Conservation (phyloP, 2,113 vertebrate genomes). For the Neolamprologus falcicula region DNA sequence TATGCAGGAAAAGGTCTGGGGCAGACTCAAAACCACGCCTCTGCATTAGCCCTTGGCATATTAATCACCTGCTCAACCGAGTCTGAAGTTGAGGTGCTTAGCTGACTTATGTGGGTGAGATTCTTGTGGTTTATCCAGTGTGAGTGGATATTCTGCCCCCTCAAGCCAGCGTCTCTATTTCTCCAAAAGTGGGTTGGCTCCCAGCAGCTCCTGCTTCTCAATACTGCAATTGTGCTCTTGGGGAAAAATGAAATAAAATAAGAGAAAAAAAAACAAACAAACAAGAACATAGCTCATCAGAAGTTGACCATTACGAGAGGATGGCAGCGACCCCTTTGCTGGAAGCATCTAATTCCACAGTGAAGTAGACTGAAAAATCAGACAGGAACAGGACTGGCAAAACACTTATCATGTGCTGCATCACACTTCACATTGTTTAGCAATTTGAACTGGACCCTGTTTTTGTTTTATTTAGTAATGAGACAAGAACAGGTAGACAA, state of each 20-base stretch:
- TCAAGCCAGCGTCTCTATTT: background rate
- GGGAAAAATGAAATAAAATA: background rate
- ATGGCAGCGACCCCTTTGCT: background rate
- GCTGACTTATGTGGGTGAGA: background rate
- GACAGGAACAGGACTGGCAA: background rate
- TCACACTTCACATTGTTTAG: background rate
- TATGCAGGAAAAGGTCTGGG: background rate
- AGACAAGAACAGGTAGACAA: background rate
- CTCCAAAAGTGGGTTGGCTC: background rate
- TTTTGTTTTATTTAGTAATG: background rate
- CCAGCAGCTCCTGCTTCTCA: background rate
- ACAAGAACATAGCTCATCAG: background rate
- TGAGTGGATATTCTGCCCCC: background rate
- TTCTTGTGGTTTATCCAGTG: background rate
- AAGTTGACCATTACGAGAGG: background rate
- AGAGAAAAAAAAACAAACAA: background rate
- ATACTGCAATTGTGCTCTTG: background rate
- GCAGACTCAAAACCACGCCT: background rate
- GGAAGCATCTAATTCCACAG: background rate
- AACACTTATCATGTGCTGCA: background rate
- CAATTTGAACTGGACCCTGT: background rate
- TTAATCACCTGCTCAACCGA: background rate
- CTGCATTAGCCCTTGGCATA: background rate
- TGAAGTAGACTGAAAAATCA: background rate
- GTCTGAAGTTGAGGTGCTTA: background rate